Evolutionary conservation across 2,888 invertebrate species (phyloP), one percentile per base, ranked within the genome.

Genomic region (Druceiella hillmani): DNA sequence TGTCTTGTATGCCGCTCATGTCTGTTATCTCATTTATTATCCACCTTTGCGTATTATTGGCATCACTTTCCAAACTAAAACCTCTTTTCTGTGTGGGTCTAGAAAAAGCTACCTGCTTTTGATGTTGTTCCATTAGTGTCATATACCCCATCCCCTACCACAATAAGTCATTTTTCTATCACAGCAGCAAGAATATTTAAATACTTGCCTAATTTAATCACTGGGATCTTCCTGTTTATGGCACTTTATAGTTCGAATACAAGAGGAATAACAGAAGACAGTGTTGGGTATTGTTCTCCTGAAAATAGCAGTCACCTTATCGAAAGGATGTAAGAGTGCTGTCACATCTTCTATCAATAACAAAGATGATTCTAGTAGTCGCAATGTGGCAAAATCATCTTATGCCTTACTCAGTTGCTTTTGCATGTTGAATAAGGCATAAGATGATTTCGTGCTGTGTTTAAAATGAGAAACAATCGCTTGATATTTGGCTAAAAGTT

Each of bases 201-300:
- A n/a, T n/a, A n/a, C 17, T 10, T 13, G 4, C 37, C 29, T 6
- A 17, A 12, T 31, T 17, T 2, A 17, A 37, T 38, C 22, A 2
- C 28, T 13, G 32, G 17, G 7, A 9, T 16, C 28, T 9, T 32
- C 3, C 38, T 44, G 30, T 17, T 17, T 10, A 44, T 12, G 17
- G 49, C 30, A 28, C 22, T 43, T 50, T 44, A 50, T 40, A 52
- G 36, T 29, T 48, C 48, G 33, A 35, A 11, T 4, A 49, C 40
- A 14, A 55, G 35, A 25, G 50, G 50, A 28, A 52, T 50, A 17
- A 52, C 47, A 28, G 42, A 50, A 17, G 52, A 53, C 15, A 52
- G 25, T 31, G 41, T 48, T 9, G 50, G 48, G 46, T 51, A 51
- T 45, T 48, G 41, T 43, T 54, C 51, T 12, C 47, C 49, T 28